A percentile compares a stretch with the other conserved stretches of the same genome.
Conservation (phyloP, 2,113 vertebrate genomes). For the Myxocyprinus asiaticus region DNA sequence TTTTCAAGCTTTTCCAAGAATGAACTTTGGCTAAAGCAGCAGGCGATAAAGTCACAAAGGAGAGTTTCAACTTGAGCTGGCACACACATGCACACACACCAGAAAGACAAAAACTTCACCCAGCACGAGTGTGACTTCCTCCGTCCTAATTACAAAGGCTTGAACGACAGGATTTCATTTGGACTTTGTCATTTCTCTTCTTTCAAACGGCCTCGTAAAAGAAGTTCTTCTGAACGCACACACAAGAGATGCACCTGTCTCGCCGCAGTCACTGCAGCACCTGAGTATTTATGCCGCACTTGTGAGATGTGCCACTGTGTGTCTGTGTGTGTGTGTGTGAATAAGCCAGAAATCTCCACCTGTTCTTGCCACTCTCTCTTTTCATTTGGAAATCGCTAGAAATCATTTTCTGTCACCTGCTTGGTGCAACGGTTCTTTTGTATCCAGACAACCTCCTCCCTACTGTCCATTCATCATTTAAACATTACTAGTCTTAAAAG, state of each 20-base stretch:
- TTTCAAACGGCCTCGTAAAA: slow-evolving; percentile 59
- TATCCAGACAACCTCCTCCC: not conserved
- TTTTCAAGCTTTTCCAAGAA: too few species aligned
- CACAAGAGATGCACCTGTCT: slow-evolving; percentile 36
- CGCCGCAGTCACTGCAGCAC: not conserved
- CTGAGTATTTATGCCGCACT: slow-evolving; percentile 47
- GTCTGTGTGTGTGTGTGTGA: not conserved
- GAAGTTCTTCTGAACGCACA: slow-evolving; percentile 46
- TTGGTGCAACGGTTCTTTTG: slow-evolving; percentile 12
- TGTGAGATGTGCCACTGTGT: slow-evolving; percentile 44
- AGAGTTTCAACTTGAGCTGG: not conserved
- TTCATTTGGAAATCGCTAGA: not conserved
- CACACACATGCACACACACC: not conserved
- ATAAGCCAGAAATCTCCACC: slow-evolving; percentile 9
- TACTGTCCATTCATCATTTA: not conserved
- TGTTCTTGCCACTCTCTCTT: not conserved
- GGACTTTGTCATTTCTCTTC: slow-evolving; percentile 60
- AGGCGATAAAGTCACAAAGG: not conserved
- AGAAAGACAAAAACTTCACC: slow-evolving; percentile 12
- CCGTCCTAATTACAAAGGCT: slow-evolving; percentile 75
- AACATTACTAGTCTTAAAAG: not conserved
- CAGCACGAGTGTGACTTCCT: slow-evolving; percentile 39
- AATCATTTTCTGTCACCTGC: slow-evolving; percentile 2
- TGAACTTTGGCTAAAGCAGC: not conserved
- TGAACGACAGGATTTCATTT: slow-evolving; percentile 75